Evolutionary conservation across 2,888 invertebrate genomes (phyloP), one percentile per base, ranked within the genome.

Genomic region (Macrosoma leucophasiata): DNA sequence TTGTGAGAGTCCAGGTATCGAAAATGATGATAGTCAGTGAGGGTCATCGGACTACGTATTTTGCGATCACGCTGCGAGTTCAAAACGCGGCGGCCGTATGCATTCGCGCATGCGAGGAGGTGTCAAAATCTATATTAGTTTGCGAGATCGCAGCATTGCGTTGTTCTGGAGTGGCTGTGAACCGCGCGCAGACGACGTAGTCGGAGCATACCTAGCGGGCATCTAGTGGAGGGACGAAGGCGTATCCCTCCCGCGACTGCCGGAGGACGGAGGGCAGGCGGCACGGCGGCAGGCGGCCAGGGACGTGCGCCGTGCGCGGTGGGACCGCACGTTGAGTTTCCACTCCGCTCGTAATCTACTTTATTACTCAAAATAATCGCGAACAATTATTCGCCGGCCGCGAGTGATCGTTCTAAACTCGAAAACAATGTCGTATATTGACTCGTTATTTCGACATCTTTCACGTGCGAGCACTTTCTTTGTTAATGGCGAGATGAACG

Each of bases 51-150:
- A 71, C 74, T 67, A 44, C 29, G 58, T 66, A 75, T 79, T 74
- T 78, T 73, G 66, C 58, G 62, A 76, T 78, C 76, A 78, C 67
- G 71, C 69, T 57, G 72, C 75, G 72, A 68, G 74, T 81, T 82
- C 74, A 63, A 75, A 84, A 78, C 79, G 79, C 77, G 79, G 84
- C 78, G 73, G 77, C 64, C 76, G 69, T 79, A 79, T 78, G 75
- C 72, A 82, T 72, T 77, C 74, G 81, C 82, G 84, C 84, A 84
- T 84, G 84, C 84, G 79, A 81, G 71, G 63, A 73, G 71, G 71
- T 75, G 78, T 84, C 79, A 77, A 79, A 82, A 82, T 79, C 81
- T 81, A 79, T 81, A 81, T 70, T 81, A 81, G 72, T 78, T 75
- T 50, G 58, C 62, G 55, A 67, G 70, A 72, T 73, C 68, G 62